Evolutionary conservation across 2,888 invertebrate species (phyloP), one percentile per base, ranked within the genome.

Genomic region (Drosophila prostipennis): DNA sequence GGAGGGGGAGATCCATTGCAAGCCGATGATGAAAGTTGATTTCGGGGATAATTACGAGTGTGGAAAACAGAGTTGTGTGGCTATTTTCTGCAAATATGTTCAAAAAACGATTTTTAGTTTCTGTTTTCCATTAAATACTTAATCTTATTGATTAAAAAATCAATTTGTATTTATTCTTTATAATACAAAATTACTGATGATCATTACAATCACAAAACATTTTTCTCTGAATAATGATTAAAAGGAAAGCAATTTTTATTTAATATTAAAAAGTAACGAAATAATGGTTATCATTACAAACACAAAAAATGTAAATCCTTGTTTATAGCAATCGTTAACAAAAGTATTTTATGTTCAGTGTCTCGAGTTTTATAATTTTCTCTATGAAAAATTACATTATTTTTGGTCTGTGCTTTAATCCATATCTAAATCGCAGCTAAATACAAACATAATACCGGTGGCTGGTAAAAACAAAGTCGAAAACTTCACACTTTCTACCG

Each of bases 401-500:
- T 14, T 43, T 19, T 16, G 2, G 2, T n/a, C 23, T 42, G 19
- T 34, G 4, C 26, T n/a, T 43, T 36, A 48, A 60, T 48, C 34
- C 23, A 11, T 1, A 19, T 26, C 5, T 1, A 32, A 46, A 26
- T 48, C 40, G 1, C 36, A 19, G 16, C n/a, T 34, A 36, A 49
- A 56, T 42, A 23, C 16, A 48, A 56, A 42, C 29, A 42, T 69
- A 68, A 43, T 43, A 32, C 36, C 39, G 49, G 36, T 56, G 51
- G 68, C 49, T 42, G 32, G 55, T n/a, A 26, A 39, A 57, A 70
- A 32, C 46, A 34, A 60, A 71, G 54, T 70, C 40, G 36, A 71
- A 68, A 63, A 72, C 63, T 73, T 73, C 67, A 74, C 74, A 73
- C 72, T 73, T 73, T 73, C 72, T 74, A 73, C 51, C 49, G 59